phyloP scores from a whole-genome alignment of 2,888 invertebrate genomes.

The Cistogaster globosa region DNA sequence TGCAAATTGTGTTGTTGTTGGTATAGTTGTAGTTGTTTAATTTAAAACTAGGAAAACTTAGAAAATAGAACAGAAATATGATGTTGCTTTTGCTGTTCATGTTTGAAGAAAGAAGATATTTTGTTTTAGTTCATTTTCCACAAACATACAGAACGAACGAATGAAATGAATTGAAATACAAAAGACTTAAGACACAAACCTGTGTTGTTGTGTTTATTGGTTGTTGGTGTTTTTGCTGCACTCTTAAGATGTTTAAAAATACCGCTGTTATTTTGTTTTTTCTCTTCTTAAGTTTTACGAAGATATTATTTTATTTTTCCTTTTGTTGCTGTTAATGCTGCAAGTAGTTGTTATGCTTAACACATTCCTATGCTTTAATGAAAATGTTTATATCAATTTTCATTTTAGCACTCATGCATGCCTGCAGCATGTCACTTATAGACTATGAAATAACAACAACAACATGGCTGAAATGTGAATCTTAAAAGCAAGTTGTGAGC shows the following conservation, averaged over 20 bases:
- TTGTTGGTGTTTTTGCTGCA: constrained; percentile 35
- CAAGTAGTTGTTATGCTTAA: constrained; percentile 58
- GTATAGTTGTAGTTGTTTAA: constrained; percentile 30
- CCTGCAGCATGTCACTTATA: constrained; percentile 69
- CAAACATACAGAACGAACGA: constrained; percentile 14
- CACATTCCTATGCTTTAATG: constrained; percentile 70
- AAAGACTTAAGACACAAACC: constrained; percentile 71
- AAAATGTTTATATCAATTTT: constrained; percentile 72
- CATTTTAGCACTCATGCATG: constrained; percentile 71
- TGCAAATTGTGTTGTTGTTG: constrained; percentile 52
- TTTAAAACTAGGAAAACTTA: background rate
- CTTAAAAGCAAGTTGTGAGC: constrained; percentile 37
- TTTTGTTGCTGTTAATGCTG: constrained; percentile 16
- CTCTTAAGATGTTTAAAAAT: constrained; percentile 45
- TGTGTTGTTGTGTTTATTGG: constrained; percentile 36
- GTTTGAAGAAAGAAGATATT: constrained; percentile 37
- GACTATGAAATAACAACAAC: constrained; percentile 55
- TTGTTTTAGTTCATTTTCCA: constrained; percentile 49
- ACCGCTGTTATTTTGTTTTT: constrained; percentile 32
- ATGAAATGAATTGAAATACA: constrained; percentile 61
- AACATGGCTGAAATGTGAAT: constrained; percentile 32
- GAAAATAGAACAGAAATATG: background rate
- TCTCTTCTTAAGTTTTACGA: background rate
- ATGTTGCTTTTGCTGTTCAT: constrained; percentile 27
- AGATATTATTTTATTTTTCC: constrained; percentile 26